phyloP scores from a whole-genome alignment of 1,140 invertebrate species.

The Zophobas morio region DNA sequence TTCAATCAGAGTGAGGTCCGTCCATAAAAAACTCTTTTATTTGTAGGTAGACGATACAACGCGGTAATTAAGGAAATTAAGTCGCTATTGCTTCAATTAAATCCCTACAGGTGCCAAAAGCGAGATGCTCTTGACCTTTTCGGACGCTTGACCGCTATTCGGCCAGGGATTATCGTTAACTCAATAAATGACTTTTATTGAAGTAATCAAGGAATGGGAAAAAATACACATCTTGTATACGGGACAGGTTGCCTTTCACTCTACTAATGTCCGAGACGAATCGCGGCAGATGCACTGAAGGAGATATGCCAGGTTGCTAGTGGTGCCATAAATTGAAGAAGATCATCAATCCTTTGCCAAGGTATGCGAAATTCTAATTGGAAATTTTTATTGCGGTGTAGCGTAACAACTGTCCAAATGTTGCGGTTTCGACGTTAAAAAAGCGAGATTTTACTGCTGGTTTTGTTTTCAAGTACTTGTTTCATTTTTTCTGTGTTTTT shows the following conservation, averaged over 20 bases:
- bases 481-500: too few species aligned
- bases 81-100: constrained; percentile 27
- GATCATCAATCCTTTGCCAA: constrained; percentile 35
- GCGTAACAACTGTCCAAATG: too few species aligned
- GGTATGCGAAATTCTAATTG: constrained; percentile 26
- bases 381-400: constrained; percentile 9
- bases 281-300: constrained; percentile 50
- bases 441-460: too few species aligned
- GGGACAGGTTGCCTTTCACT: constrained; percentile 50
- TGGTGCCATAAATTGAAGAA: constrained; percentile 31
- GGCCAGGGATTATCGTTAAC: constrained; percentile 17
- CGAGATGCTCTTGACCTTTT: neutral
- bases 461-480: too few species aligned
- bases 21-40: constrained; percentile 14
- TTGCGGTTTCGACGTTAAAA: too few species aligned
- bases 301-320: constrained; percentile 30
- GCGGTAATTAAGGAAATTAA: constrained; percentile 19
- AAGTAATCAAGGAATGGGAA: constrained; percentile 48
- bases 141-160: neutral
- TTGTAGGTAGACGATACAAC: constrained; percentile 10
- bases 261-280: constrained; percentile 50
- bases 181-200: constrained; percentile 44
- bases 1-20: constrained; percentile 9
- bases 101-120: neutral
- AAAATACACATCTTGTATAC: constrained; percentile 50